A percentile compares a stretch with the other conserved stretches of the same genome.
phyloP scores from a whole-genome alignment of 2,888 invertebrate species.

The Chromoteleia sp. region DNA sequence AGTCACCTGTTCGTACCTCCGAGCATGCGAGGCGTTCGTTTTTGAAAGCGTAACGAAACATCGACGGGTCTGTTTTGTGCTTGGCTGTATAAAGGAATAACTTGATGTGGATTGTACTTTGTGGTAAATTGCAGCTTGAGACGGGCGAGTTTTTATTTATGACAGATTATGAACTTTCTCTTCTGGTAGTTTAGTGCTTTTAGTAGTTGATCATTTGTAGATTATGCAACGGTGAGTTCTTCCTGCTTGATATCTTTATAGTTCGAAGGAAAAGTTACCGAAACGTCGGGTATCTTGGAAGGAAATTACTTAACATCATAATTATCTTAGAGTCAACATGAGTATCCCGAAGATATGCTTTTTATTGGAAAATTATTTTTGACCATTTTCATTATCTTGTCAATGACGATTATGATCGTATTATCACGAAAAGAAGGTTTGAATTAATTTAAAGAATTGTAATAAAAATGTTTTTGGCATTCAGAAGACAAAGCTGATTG shows the following conservation, averaged over 20 bases:
- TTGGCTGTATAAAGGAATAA: conserved; percentile 14
- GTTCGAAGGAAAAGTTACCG: too few relatives aligned
- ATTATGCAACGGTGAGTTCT: conserved; percentile 10
- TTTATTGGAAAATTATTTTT: too few relatives aligned
- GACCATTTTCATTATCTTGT: too few relatives aligned
- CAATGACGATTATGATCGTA: too few relatives aligned
- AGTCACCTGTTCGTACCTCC: conserved; percentile 44
- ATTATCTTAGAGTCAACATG: too few relatives aligned
- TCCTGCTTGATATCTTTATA: conserved; percentile 1
- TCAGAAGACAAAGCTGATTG: too few relatives aligned
- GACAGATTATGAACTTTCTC: conserved; percentile 58
- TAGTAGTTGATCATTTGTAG: conserved; percentile 32
- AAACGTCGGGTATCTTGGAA: too few relatives aligned
- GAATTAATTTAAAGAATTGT: too few relatives aligned
- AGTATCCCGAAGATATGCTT: too few relatives aligned
- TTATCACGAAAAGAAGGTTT: too few relatives aligned
- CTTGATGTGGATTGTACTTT: conserved; percentile 50
- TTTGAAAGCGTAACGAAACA: conserved; percentile 65
- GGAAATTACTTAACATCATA: too few relatives aligned
- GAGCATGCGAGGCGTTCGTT: conserved; percentile 15
- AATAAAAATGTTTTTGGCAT: too few relatives aligned
- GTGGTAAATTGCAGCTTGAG: conserved; percentile 46
- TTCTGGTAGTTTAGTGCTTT: conserved; percentile 34
- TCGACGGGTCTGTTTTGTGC: not conserved
- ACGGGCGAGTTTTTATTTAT: conserved; percentile 38